A percentile compares a stretch with the other conserved stretches of the same genome.
Evolutionary conservation across 2,113 vertebrate genomes (phyloP).

Genomic region (Alethe castanea): DNA sequence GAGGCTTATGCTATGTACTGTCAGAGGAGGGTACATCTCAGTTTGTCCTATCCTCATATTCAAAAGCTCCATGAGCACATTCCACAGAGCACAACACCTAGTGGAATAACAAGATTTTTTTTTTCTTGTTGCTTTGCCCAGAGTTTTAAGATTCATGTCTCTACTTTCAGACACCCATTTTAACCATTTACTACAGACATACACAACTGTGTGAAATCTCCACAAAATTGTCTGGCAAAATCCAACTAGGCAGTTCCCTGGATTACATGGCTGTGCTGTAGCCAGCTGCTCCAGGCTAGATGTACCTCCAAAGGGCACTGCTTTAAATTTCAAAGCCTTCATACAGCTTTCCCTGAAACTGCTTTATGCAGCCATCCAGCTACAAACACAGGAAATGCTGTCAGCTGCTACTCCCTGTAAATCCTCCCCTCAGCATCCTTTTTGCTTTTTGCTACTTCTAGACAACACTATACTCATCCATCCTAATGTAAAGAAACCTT

Average conservation of each 20-base stretch:
- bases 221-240: background rate
- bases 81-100: background rate
- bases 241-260: background rate
- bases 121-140: background rate
- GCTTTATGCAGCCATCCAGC: background rate
- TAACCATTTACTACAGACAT: background rate
- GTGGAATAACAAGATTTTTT: background rate
- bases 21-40: background rate
- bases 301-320: background rate
- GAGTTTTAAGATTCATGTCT: background rate
- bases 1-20: background rate
- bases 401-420: background rate
- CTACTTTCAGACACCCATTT: background rate
- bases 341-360: background rate
- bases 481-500: background rate
- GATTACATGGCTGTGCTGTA: background rate
- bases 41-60: background rate
- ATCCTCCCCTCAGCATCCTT: background rate
- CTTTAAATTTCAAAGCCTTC: conserved; percentile 15
- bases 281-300: background rate
- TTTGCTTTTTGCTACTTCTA: background rate
- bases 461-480: background rate
- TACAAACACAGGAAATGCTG: background rate
- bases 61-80: background rate
- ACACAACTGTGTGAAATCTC: background rate